Percentiles rank a stretch among this genome's conserved stretches.
phyloP scores from a whole-genome alignment of 2,113 vertebrate species.

The Falco punctatus region DNA sequence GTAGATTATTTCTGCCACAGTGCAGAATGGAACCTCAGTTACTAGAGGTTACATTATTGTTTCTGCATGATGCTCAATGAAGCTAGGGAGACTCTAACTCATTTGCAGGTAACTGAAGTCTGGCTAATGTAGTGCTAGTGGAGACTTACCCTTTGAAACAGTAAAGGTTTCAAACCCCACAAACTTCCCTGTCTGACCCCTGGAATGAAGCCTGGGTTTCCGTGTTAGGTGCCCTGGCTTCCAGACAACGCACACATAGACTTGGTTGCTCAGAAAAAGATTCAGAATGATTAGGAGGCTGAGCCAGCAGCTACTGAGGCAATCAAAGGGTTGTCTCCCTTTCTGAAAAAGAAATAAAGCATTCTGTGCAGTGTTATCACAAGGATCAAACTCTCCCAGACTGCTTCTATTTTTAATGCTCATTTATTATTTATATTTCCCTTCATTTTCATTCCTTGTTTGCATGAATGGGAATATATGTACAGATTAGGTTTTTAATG shows the following conservation, averaged over 20 bases:
- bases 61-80: background rate
- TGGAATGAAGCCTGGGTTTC: background rate
- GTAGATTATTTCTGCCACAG: background rate
- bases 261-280: background rate
- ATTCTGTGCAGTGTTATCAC: background rate
- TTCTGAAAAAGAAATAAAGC: background rate
- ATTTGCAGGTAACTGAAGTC: background rate
- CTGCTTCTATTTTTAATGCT: background rate
- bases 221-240: background rate
- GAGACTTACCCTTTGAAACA: background rate
- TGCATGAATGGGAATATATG: background rate
- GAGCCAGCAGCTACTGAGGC: background rate
- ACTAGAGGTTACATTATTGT: accelerated
- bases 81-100: background rate
- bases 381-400: background rate
- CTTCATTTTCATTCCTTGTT: background rate
- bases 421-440: background rate
- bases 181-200: background rate
- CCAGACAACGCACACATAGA: background rate
- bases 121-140: background rate
- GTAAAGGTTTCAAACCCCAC: background rate
- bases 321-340: background rate
- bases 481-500: background rate
- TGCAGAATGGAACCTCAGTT: background rate
- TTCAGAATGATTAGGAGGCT: background rate